A percentile compares a stretch with the other conserved stretches of the same genome.
Evolutionary conservation across 2,113 vertebrate genomes (phyloP).

Genomic region (Salvelinus sp.): DNA sequence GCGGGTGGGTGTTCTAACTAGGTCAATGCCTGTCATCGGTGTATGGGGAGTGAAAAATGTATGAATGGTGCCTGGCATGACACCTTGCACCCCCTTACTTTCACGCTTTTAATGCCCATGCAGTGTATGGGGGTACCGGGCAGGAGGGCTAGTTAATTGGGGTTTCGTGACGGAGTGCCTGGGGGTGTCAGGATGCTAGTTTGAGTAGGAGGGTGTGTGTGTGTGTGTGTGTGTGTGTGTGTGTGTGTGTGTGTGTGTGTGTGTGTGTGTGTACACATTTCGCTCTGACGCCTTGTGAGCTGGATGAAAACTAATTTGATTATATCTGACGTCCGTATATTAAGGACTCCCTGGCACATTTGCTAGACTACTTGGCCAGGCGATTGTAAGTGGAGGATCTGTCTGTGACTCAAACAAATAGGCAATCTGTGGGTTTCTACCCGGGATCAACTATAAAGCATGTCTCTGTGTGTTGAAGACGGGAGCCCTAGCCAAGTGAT

Average conservation of each 20-base stretch:
- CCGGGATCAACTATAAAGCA: neutral
- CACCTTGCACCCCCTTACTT: slow-evolving; percentile 59
- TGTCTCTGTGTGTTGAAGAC: too few relatives aligned
- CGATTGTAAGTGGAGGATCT: neutral
- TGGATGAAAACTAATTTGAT: too few relatives aligned
- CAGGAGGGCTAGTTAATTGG: slow-evolving; percentile 67
- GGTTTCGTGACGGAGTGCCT: slow-evolving; percentile 48
- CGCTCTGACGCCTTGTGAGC: too few relatives aligned
- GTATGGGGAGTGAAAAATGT: slow-evolving; percentile 60
- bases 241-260: neutral
- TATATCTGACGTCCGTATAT: too few relatives aligned
- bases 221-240: neutral
- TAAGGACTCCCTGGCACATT: too few relatives aligned
- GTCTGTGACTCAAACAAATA: neutral
- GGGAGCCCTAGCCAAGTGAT: too few relatives aligned
- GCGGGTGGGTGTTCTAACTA: slow-evolving; percentile 55
- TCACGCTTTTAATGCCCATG: slow-evolving; percentile 26
- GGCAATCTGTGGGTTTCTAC: neutral
- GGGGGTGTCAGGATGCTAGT: slow-evolving; percentile 20
- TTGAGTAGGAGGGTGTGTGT: neutral
- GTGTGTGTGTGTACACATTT: too few relatives aligned
- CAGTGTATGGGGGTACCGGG: slow-evolving; percentile 35
- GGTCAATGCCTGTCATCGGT: slow-evolving; percentile 59
- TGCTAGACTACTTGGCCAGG: too few relatives aligned
- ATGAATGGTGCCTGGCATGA: slow-evolving; percentile 66